Conservation (phyloP, 2,888 invertebrate genomes). For the Lobophora halterata region DNA sequence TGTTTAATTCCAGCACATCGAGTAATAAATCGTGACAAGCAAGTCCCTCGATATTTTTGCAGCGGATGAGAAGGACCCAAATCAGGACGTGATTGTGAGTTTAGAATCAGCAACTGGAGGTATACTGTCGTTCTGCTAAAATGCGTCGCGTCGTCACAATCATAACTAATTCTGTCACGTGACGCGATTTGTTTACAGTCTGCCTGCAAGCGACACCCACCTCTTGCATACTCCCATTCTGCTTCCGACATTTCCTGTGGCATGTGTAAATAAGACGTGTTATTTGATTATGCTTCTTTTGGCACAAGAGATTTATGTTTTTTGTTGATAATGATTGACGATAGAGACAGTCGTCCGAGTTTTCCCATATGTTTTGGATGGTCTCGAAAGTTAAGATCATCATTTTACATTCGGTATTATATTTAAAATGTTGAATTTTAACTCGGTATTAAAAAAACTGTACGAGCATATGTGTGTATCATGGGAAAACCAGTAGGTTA, state of each 20-base stretch:
- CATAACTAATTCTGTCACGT: conserved; percentile 4
- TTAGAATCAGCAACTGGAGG: conserved; percentile 4
- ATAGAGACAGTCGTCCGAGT: background rate
- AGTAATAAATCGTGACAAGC: no score
- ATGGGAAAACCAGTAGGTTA: no score
- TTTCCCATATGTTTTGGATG: no score
- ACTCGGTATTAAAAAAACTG: no score
- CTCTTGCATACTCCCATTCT: conserved; percentile 1
- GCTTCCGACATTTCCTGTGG: conserved; percentile 5
- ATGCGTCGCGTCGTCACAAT: conserved; percentile 1
- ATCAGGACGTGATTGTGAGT: no score
- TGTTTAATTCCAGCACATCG: no score
- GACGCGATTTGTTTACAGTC: conserved; percentile 12
- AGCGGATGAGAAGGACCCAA: no score
- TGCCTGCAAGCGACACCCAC: conserved; percentile 11
- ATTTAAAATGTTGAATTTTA: no score
- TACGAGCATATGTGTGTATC: no score
- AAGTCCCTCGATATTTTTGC: no score
- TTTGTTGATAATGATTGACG: conserved; percentile 2
- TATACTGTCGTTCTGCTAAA: background rate
- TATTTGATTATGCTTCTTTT: conserved; percentile 12
- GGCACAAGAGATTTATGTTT: conserved; percentile 7
- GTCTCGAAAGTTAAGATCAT: no score
- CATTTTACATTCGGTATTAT: no score
- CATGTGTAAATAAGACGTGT: conserved; percentile 11